phyloP scores from a whole-genome alignment of 2,888 invertebrate species.

The Thymelicus lineola region DNA sequence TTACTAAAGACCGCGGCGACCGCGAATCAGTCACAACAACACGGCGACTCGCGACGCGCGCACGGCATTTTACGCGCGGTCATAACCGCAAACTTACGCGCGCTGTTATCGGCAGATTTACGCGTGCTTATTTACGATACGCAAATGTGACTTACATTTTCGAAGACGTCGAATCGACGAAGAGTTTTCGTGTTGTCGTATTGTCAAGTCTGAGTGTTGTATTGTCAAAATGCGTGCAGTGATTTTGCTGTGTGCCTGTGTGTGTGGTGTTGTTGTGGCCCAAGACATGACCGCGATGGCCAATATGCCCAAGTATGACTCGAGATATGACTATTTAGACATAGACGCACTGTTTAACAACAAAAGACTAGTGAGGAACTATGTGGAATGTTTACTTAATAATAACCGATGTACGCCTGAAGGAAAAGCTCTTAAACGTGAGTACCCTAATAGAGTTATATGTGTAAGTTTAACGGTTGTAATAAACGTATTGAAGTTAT shows the following conservation, averaged over 20 bases:
- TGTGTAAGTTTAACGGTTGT: neutral
- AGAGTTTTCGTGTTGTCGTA: slow-evolving; percentile 6
- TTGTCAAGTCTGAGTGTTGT: neutral
- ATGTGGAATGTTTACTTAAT: slow-evolving; percentile 88
- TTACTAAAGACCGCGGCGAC: slow-evolving; percentile 42
- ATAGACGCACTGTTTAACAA: slow-evolving; percentile 88
- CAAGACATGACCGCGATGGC: slow-evolving; percentile 67
- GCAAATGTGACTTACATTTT: slow-evolving; percentile 40
- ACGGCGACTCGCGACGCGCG: slow-evolving; percentile 53
- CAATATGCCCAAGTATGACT: slow-evolving; percentile 76
- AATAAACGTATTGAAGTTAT: no score
- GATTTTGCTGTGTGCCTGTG: slow-evolving; percentile 60
- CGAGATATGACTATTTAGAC: slow-evolving; percentile 89
- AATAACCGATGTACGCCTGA: slow-evolving; percentile 89
- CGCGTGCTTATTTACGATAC: slow-evolving; percentile 42
- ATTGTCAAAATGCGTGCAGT: slow-evolving; percentile 64
- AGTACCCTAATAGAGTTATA: slow-evolving; percentile 65
- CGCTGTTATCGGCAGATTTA: slow-evolving; percentile 33
- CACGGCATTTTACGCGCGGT: slow-evolving; percentile 49
- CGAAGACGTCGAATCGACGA: slow-evolving; percentile 24
- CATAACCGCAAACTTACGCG: slow-evolving; percentile 18
- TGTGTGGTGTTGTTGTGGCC: slow-evolving; percentile 59
- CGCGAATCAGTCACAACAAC: slow-evolving; percentile 55
- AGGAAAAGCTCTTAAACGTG: slow-evolving; percentile 89
- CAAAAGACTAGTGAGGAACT: slow-evolving; percentile 88